These are phyloP conservation scores for Horisme vitalbata DNA, from an alignment of 2,888 invertebrate genomes.

Conservation along the genomic window DNA sequence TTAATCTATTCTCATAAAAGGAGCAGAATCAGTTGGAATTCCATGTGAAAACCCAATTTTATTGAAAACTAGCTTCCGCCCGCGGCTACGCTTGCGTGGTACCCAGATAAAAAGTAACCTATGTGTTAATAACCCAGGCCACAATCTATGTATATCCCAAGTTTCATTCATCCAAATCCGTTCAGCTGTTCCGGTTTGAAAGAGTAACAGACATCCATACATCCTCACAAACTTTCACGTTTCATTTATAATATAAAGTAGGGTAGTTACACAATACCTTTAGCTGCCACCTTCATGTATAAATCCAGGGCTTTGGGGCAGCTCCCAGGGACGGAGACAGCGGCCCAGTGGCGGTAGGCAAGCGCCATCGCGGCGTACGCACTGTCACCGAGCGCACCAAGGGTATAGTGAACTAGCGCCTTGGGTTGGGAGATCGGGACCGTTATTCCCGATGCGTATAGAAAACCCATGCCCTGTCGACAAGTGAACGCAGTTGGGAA, in stretches of 20 bases:
- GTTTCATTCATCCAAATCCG: too few species aligned
- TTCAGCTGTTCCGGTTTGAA: too few species aligned
- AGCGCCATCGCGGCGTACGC: constrained; percentile 98
- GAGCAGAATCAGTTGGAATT: too few species aligned
- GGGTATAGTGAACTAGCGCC: constrained; percentile 95
- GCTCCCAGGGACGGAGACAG: constrained; percentile 92
- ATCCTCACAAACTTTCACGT: too few species aligned
- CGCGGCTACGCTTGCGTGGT: too few species aligned
- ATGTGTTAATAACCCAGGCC: too few species aligned
- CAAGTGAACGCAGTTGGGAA: not conserved
- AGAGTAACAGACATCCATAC: too few species aligned
- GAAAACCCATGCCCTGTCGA: constrained; percentile 90
- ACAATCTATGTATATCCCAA: too few species aligned
- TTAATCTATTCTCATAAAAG: too few species aligned
- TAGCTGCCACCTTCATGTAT: constrained; percentile 95
- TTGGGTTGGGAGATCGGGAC: constrained; percentile 94
- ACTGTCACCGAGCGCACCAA: constrained; percentile 95
- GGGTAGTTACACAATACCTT: constrained; percentile 84
- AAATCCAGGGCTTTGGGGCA: constrained; percentile 96
- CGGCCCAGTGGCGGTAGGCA: constrained; percentile 97
- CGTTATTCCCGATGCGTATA: constrained; percentile 93
- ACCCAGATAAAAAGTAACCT: too few species aligned
- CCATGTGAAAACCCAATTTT: too few species aligned
- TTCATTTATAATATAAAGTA: not conserved
- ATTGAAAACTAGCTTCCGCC: too few species aligned